Conservation (phyloP, 2,113 vertebrate species). For the Platanista minor region DNA sequence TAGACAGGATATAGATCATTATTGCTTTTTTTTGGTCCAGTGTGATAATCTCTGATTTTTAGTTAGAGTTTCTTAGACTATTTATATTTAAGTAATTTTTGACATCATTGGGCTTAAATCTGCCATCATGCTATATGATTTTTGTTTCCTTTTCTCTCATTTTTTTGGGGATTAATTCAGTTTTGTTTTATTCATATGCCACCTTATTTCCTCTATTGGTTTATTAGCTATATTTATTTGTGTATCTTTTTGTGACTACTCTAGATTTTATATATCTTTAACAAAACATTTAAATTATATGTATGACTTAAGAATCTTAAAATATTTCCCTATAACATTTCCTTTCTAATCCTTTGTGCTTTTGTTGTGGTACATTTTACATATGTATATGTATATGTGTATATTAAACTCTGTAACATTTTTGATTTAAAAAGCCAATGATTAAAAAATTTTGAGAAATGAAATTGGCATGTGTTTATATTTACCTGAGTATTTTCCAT, state of each 20-base stretch:
- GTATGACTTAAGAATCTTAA: not conserved
- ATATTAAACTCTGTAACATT: not conserved
- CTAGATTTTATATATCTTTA: not conserved
- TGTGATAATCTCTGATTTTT: not conserved
- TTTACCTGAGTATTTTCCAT: not conserved
- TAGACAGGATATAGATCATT: not conserved
- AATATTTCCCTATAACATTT: not conserved
- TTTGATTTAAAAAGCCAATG: not conserved
- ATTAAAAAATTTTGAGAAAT: not conserved
- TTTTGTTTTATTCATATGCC: not conserved
- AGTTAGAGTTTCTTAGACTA: not conserved
- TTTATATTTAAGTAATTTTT: not conserved
- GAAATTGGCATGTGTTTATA: not conserved
- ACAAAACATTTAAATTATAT: not conserved
- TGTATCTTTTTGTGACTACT: not conserved
- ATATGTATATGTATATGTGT: not conserved
- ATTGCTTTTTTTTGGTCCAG: not conserved
- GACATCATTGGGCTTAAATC: not conserved
- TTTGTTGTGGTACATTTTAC: not conserved
- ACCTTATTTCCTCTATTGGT: not conserved
- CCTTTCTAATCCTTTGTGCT: not conserved
- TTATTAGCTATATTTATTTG: not conserved
- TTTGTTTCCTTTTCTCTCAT: not conserved
- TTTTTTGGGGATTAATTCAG: not conserved
- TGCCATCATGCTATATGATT: not conserved